Base-by-base conservation (phyloP, 2,797 vertebrate genomes). In the Zenarchopterus dispar region DNA sequence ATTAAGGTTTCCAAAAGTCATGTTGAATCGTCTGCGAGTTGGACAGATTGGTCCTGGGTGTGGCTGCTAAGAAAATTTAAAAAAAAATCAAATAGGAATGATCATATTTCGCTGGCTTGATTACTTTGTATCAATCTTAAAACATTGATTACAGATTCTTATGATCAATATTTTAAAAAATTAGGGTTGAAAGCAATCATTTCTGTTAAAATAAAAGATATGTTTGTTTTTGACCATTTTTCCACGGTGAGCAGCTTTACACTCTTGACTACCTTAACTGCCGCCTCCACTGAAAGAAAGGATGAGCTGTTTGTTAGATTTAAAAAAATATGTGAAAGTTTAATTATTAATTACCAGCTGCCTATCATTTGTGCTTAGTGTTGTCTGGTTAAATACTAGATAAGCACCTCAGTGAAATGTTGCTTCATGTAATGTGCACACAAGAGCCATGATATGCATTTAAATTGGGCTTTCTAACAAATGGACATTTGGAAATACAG, bases 1-100 rank as follows among this genome's bases (percentile, higher is more conserved):
- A 31, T 53, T 52, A 19, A 17, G 28, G n/a, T 52, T 33, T 48
- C 28, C 16, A 55, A 26, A 57, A 55, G 52, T 62, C 48, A 2
- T 19, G 15, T 16, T 28, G 17, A 71, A 28, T 6, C n/a, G 24
- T 54, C 28, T 62, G 5, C 46, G 24, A 2, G 39, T 48, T 15
- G 17, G 36, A 36, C 28, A 41, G 54, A 51, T 53, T 36, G 26
- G n/a, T 33, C 0, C 1, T 43, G 46, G 71, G 71, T 6, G 46
- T 71, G 60, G 62, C 28, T 31, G 7, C 46, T 53, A 61, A 10
- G 36, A 33, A 23, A 13, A 55, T 13, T 6, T 9, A 48, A 49
- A 28, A 58, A 24, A 57, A 56, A 57, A 21, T 9, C 19, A 46
- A n/a, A 11, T 26, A 7, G 7, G 28, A 28, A 7, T 15, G 9